Percentiles rank a stretch among this genome's conserved stretches.
These are phyloP conservation scores for Labrus mixtus DNA, from an alignment of 2,113 vertebrate genomes.

Conservation along the genomic window DNA sequence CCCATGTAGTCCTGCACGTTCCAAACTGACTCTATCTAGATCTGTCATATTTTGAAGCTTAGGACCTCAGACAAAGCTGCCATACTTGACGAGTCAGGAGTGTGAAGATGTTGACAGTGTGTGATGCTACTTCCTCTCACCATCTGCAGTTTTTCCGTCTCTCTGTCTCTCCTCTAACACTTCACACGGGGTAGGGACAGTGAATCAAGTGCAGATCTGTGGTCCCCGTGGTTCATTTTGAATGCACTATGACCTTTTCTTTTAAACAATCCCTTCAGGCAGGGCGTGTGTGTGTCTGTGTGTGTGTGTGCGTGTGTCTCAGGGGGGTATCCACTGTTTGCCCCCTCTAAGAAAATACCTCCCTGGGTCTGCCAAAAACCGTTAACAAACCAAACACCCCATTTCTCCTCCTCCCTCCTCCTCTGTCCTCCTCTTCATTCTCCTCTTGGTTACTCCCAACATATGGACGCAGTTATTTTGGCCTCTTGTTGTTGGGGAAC, in stretches of 20 bases:
- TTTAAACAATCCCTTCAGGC: slow-evolving; percentile 31
- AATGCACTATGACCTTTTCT: slow-evolving; percentile 49
- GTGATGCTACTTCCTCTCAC: slow-evolving; percentile 4
- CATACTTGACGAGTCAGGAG: not conserved
- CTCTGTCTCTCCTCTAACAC: slow-evolving; percentile 8
- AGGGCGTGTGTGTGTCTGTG: slow-evolving; percentile 14
- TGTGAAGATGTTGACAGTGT: not conserved
- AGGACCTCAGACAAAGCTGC: not conserved
- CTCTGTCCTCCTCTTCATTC: slow-evolving; percentile 3
- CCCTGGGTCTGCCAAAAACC: slow-evolving; percentile 66
- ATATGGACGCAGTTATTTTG: slow-evolving; percentile 78
- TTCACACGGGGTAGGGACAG: slow-evolving; percentile 1
- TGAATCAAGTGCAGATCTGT: slow-evolving; percentile 36
- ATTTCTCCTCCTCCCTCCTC: slow-evolving; percentile 12
- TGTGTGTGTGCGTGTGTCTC: slow-evolving; percentile 31
- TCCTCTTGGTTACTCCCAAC: slow-evolving; percentile 53
- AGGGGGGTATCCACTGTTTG: slow-evolving; percentile 53
- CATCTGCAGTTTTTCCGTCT: slow-evolving; percentile 23
- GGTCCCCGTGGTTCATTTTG: slow-evolving; percentile 39
- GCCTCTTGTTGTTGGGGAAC: slow-evolving; percentile 68
- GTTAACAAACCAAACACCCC: slow-evolving; percentile 72
- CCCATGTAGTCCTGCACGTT: not conserved
- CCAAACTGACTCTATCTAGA: not conserved
- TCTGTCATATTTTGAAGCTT: not conserved
- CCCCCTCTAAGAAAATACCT: slow-evolving; percentile 59